Evolutionary conservation across 2,888 invertebrate genomes (phyloP).

Genomic region (Syrphus vitripennis): DNA sequence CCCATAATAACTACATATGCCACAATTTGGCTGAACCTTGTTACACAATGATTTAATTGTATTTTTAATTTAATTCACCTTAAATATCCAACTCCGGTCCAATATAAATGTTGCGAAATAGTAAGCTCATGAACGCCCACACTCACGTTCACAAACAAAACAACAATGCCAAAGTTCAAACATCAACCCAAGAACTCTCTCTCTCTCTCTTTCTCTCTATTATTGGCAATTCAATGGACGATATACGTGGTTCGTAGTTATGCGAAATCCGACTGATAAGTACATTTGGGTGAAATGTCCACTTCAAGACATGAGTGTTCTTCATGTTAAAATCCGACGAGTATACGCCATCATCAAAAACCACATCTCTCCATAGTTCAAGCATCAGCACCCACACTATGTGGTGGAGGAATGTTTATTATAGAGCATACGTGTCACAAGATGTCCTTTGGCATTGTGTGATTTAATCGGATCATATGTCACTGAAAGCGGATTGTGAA

Average conservation of each 20-base stretch:
- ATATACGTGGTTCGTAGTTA: background rate
- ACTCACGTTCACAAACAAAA: background rate
- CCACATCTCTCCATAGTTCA: background rate
- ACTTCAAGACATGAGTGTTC: background rate
- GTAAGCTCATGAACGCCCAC: background rate
- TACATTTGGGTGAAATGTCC: background rate
- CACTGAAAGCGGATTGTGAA: constrained; percentile 1
- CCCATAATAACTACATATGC: too few species aligned
- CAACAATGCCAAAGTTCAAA: background rate
- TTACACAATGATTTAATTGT: too few species aligned
- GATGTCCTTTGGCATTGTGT: constrained; percentile 14
- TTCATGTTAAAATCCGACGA: background rate
- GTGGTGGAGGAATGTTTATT: background rate
- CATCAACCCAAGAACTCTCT: background rate
- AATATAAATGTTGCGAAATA: background rate
- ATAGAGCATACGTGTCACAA: constrained; percentile 22
- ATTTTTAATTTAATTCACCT: background rate
- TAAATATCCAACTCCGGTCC: background rate
- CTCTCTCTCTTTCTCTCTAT: too few species aligned
- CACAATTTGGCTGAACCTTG: too few species aligned
- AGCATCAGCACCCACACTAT: background rate
- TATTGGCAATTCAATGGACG: background rate
- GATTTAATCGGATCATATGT: constrained; percentile 34
- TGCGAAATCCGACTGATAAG: constrained; percentile 4
- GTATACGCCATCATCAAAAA: background rate